phyloP scores from a whole-genome alignment of 2,113 vertebrate species.

The Rhea pennata region DNA sequence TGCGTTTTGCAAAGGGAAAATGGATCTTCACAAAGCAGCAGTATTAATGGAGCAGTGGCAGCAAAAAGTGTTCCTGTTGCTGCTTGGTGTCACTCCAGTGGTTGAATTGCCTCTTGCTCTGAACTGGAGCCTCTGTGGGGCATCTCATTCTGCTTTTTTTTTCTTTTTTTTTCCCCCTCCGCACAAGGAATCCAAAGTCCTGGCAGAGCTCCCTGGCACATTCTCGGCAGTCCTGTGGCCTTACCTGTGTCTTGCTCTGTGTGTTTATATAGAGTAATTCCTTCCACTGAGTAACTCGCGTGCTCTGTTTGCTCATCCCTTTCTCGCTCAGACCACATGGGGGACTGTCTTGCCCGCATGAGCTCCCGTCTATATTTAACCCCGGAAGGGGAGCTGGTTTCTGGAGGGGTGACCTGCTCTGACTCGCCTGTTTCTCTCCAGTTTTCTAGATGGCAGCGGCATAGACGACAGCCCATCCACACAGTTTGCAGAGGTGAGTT shows the following conservation, averaged over 20 bases:
- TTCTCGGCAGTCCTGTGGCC: neutral
- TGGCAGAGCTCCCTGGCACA: too few relatives aligned
- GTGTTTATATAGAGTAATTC: neutral
- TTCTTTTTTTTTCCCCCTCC: neutral
- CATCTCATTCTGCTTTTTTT: too few relatives aligned
- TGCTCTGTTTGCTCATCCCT: neutral
- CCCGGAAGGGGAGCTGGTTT: neutral
- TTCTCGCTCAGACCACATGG: neutral
- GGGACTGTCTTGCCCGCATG: neutral
- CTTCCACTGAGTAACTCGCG: neutral
- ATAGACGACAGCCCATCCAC: slow-evolving; percentile 87
- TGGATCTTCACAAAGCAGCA: neutral
- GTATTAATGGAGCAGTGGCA: neutral
- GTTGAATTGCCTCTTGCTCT: neutral
- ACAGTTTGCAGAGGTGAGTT: slow-evolving; percentile 92
- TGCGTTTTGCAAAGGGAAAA: neutral
- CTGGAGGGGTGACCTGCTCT: neutral
- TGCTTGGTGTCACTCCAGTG: neutral
- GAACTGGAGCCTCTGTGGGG: neutral
- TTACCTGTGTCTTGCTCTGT: neutral
- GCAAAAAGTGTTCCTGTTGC: too few relatives aligned
- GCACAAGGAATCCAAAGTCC: neutral
- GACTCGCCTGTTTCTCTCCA: slow-evolving; percentile 60
- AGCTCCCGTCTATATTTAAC: neutral
- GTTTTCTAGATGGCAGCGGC: slow-evolving; percentile 88